A percentile compares a stretch with the other conserved stretches of the same genome.
Evolutionary conservation across 2,113 vertebrate species (phyloP).

Genomic region (Protobothrops mucrosquamatus): DNA sequence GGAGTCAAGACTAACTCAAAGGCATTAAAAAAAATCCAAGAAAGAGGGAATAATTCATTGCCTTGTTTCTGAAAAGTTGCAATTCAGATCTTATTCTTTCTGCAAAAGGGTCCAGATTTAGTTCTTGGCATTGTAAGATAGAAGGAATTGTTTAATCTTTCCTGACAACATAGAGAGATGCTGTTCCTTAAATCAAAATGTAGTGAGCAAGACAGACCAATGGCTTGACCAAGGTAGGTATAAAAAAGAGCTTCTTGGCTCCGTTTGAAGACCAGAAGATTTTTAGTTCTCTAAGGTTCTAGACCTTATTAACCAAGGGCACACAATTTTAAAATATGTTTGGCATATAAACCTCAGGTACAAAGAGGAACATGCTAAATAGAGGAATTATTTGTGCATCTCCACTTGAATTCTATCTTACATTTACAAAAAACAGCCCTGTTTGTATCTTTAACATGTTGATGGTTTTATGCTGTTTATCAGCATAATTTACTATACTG

Average conservation of each 20-base stretch:
- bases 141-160: background rate
- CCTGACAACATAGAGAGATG: background rate
- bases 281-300: background rate
- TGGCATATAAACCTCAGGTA: background rate
- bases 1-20: background rate
- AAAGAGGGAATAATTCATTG: background rate
- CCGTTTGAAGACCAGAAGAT: background rate
- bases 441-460: background rate
- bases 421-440: background rate
- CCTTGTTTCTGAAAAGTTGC: background rate
- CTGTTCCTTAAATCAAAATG: background rate
- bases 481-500: background rate
- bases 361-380: background rate
- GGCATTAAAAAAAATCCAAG: background rate
- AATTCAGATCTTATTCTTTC: background rate
- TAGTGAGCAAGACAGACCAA: background rate
- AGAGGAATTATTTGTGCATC: background rate
- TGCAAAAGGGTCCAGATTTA: background rate
- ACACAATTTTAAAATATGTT: background rate
- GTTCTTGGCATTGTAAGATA: background rate
- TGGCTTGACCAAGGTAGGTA: background rate
- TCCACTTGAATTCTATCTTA: background rate
- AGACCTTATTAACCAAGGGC: background rate
- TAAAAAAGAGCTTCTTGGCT: background rate
- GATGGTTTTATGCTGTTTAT: background rate